Percentiles rank a stretch among this genome's conserved stretches.
Conservation (phyloP, 2,797 vertebrate genomes). For the Leucoraja ocellata region DNA sequence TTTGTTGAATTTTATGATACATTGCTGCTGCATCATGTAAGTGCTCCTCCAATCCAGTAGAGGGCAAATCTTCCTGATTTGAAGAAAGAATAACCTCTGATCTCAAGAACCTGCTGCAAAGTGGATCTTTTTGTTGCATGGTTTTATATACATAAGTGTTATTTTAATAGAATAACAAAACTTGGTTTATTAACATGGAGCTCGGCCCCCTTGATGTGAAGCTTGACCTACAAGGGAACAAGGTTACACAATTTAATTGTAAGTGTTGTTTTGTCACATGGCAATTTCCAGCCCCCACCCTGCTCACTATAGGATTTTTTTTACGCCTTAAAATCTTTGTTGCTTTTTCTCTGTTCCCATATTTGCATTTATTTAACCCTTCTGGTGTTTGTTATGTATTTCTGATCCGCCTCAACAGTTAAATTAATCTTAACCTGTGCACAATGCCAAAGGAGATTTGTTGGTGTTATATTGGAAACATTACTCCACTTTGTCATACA, state of each 20-base stretch:
- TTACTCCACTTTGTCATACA: not conserved
- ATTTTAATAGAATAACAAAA: not conserved
- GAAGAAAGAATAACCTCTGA: not conserved
- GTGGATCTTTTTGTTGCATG: not conserved
- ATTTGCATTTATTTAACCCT: not conserved
- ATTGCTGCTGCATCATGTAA: not conserved
- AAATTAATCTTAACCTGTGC: not conserved
- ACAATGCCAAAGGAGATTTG: not conserved
- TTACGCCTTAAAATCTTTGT: too few relatives aligned
- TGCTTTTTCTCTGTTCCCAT: not conserved
- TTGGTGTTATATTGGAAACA: not conserved
- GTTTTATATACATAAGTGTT: not conserved
- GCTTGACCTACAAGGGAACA: not conserved
- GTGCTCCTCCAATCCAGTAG: not conserved
- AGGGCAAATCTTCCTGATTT: not conserved
- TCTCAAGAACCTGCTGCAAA: not conserved
- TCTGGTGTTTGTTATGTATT: not conserved
- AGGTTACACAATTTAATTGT: not conserved
- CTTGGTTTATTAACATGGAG: not conserved
- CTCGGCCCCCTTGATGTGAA: not conserved
- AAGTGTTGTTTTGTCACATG: not conserved
- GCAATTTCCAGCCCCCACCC: not conserved
- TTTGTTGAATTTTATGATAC: not conserved
- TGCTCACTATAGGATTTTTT: not conserved
- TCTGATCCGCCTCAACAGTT: too few relatives aligned